phyloP scores from a whole-genome alignment of 2,113 vertebrate species.

The Verasper variegatus region DNA sequence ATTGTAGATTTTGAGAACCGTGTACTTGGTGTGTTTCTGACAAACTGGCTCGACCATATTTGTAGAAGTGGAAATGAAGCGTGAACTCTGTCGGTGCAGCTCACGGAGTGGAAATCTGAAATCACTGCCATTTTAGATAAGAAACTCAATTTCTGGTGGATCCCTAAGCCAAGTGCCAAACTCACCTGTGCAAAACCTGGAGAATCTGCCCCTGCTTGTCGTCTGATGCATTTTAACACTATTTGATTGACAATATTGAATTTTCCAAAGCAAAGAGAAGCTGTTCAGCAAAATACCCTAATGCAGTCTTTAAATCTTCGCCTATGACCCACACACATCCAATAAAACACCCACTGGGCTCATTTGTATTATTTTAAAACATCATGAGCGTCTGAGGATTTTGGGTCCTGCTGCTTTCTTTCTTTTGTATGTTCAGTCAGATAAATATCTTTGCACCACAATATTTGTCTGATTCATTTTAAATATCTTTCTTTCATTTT shows the following conservation, averaged over 20 bases:
- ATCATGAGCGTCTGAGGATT: neutral
- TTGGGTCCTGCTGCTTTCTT: slow-evolving; percentile 1
- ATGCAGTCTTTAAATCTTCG: slow-evolving; percentile 14
- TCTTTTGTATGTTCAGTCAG: slow-evolving; percentile 5
- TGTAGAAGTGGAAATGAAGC: slow-evolving; percentile 49
- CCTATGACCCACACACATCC: slow-evolving; percentile 28
- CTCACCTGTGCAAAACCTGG: slow-evolving; percentile 34
- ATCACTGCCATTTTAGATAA: slow-evolving; percentile 74
- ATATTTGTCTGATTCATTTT: slow-evolving; percentile 51
- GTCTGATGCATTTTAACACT: slow-evolving; percentile 50
- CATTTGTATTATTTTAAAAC: slow-evolving; percentile 1
- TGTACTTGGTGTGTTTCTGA: slow-evolving; percentile 27
- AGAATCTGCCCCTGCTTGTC: slow-evolving; percentile 59
- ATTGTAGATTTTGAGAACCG: neutral
- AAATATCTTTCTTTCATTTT: slow-evolving; percentile 45
- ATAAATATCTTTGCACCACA: too few relatives aligned
- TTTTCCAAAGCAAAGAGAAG: slow-evolving; percentile 36
- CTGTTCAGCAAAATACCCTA: slow-evolving; percentile 12
- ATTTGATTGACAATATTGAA: slow-evolving; percentile 54
- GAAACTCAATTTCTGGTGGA: slow-evolving; percentile 63
- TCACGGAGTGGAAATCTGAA: slow-evolving; percentile 58
- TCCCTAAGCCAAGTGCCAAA: slow-evolving; percentile 62
- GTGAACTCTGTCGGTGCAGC: slow-evolving; percentile 45
- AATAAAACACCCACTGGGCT: slow-evolving; percentile 6
- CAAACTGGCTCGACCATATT: slow-evolving; percentile 45